phyloP scores from a whole-genome alignment of 2,888 invertebrate genomes.

The Xiphydria camelus region DNA sequence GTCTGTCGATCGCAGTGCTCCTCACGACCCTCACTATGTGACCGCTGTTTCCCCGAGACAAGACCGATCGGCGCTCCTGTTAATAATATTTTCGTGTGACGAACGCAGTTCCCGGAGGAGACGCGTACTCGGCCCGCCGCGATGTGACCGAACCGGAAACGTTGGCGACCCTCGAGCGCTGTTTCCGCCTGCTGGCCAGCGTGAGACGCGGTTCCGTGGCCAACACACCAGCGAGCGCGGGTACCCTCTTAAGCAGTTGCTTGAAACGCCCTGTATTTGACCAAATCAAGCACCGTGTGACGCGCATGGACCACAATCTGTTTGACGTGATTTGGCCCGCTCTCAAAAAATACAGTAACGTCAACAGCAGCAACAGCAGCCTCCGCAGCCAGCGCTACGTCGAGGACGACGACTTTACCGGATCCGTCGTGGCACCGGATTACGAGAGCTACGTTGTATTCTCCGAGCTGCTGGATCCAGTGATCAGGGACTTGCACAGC shows the following conservation, averaged over 20 bases:
- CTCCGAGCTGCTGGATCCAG: constrained; percentile 78
- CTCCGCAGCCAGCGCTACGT: constrained; percentile 26
- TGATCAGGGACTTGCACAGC: constrained; percentile 79
- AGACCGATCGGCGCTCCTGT: not conserved
- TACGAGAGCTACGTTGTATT: constrained; percentile 85
- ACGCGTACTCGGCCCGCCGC: constrained; percentile 74
- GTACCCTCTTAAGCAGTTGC: constrained; percentile 73
- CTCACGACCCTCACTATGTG: too few species aligned
- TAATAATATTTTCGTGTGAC: constrained; percentile 2
- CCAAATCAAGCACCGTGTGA: constrained; percentile 73
- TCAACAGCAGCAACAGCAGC: constrained; percentile 59
- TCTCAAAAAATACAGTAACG: constrained; percentile 71
- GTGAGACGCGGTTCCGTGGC: constrained; percentile 62
- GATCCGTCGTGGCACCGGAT: constrained; percentile 82
- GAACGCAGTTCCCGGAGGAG: constrained; percentile 69
- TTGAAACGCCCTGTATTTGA: constrained; percentile 76
- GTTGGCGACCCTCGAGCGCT: constrained; percentile 74
- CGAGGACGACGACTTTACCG: constrained; percentile 61
- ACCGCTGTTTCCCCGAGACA: too few species aligned
- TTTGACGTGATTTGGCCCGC: constrained; percentile 90
- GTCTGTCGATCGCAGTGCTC: too few species aligned
- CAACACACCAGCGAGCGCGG: constrained; percentile 61
- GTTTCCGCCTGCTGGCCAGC: constrained; percentile 67
- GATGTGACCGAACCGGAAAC: constrained; percentile 72
- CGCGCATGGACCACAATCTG: constrained; percentile 82